phyloP scores from a whole-genome alignment of 2,888 invertebrate genomes.

The Sericinus montela region DNA sequence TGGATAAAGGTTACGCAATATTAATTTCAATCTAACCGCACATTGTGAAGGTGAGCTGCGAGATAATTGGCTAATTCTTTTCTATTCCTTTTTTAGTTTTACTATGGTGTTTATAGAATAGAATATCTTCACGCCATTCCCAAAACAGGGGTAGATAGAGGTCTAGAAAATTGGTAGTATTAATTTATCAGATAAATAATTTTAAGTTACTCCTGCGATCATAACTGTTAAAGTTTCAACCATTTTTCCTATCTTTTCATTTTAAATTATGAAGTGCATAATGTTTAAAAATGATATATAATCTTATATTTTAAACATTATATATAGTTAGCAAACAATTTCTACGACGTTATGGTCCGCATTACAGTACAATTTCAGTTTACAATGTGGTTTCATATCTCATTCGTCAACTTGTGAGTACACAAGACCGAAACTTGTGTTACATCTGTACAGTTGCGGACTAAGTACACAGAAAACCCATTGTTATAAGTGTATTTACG shows the following conservation, averaged over 20 bases:
- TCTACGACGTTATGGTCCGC: constrained; percentile 13
- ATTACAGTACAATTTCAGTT: constrained; percentile 34
- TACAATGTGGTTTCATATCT: constrained; percentile 39
- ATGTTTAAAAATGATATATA: too few species aligned
- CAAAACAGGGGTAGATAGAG: too few species aligned
- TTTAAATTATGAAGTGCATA: too few species aligned
- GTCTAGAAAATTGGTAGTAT: too few species aligned
- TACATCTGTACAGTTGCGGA: constrained; percentile 5
- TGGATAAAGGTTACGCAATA: constrained; percentile 48
- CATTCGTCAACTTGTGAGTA: constrained; percentile 18
- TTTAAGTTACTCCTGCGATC: too few species aligned
- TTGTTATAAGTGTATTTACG: background rate
- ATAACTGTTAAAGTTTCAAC: too few species aligned
- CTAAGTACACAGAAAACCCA: background rate
- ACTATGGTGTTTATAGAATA: too few species aligned
- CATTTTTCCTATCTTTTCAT: too few species aligned
- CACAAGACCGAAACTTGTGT: constrained; percentile 6
- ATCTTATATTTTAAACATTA: background rate
- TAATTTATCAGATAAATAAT: too few species aligned
- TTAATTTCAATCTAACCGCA: constrained; percentile 48
- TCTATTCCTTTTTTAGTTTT: constrained; percentile 11
- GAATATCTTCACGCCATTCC: too few species aligned
- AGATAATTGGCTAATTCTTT: constrained; percentile 50
- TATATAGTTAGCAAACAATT: constrained; percentile 8
- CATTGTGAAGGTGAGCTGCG: constrained; percentile 38